A percentile compares a stretch with the other conserved stretches of the same genome.
phyloP scores from a whole-genome alignment of 1,140 invertebrate species.

The Psix sp. region DNA sequence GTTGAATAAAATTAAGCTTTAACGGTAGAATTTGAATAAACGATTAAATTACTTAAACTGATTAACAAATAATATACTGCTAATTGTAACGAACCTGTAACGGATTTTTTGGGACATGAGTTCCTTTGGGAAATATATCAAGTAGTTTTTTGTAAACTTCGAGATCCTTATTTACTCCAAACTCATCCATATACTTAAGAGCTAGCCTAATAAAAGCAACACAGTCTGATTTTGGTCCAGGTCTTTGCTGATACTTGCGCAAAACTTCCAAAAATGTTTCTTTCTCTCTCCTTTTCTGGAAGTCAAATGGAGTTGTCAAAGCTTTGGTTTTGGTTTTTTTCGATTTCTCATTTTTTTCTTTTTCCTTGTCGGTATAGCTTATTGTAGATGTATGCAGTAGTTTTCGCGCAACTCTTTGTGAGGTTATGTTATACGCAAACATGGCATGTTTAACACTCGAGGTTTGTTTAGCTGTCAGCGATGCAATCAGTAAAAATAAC shows the following conservation, averaged over 20 bases:
- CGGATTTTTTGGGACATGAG: slow-evolving; percentile 87
- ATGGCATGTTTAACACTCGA: not conserved
- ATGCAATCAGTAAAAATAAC: not conserved
- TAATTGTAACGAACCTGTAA: slow-evolving; percentile 81
- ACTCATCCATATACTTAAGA: slow-evolving; percentile 91
- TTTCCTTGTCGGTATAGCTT: not conserved
- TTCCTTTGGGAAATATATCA: slow-evolving; percentile 94
- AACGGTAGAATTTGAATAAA: too few relatives aligned
- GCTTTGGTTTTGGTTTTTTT: not conserved
- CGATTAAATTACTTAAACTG: too few relatives aligned
- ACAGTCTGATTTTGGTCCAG: slow-evolving; percentile 84
- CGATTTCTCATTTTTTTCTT: not conserved
- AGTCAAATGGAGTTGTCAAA: slow-evolving; percentile 73
- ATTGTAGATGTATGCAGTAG: not conserved
- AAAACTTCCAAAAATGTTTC: slow-evolving; percentile 85
- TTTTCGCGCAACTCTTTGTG: not conserved
- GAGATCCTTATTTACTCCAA: slow-evolving; percentile 92
- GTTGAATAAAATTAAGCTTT: too few relatives aligned
- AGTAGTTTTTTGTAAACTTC: slow-evolving; percentile 94
- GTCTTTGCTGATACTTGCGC: slow-evolving; percentile 82
- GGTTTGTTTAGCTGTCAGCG: not conserved
- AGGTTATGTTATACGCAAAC: slow-evolving; percentile 2
- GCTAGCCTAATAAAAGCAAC: slow-evolving; percentile 96
- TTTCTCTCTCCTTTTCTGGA: slow-evolving; percentile 82
- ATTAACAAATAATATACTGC: too few relatives aligned